Base-by-base conservation (phyloP, 2,888 invertebrate genomes). In the Trichopria drosophilae region DNA sequence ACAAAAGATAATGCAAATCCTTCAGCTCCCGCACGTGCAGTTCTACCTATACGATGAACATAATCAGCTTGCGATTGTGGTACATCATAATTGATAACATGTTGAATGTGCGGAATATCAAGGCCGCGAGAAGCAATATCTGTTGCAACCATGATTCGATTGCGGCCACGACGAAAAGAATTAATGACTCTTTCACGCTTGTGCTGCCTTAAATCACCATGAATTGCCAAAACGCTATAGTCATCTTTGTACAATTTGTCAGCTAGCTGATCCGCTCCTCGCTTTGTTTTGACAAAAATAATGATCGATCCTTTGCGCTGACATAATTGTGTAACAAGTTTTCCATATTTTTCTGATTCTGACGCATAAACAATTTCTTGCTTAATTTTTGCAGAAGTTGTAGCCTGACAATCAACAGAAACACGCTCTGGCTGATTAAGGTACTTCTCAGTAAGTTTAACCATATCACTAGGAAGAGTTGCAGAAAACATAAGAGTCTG, bases 61-160 rank as follows among this genome's bases (percentile, higher is more conserved):
- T 49, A 49, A 31, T 49, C 42, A 35, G 35, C 48, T 42, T 35
- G 41, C 35, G 35, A 41, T 49, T 49, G 35, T 35, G 48, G 48
- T 42, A 31, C 35, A 35, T 49, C 48, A 49, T 49, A 49, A 42
- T 49, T 49, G 42, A 49, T 49, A 42, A 49, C 48, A 49, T 49
- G 48, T 35, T 49, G 41, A 42, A 49, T 49, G 42, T 49, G 42
- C 36, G 48, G 36, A 49, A 49, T 42, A 49, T 49, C 48, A 35
- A 49, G 36, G 35, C 41, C 48, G 29, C 42, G 41, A 35, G 48
- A 41, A 41, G 48, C 48, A 34, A 49, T 42, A 42, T 49, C 48
- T 42, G 48, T 49, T 42, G 48, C 48, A 41, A 49, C 42, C 42
- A 49, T 35, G 36, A 49, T 42, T 35, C 36, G 42, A 42, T 49